A percentile compares a stretch with the other conserved stretches of the same genome.
phyloP scores from a whole-genome alignment of 2,113 vertebrate genomes.

The Buteo buteo region DNA sequence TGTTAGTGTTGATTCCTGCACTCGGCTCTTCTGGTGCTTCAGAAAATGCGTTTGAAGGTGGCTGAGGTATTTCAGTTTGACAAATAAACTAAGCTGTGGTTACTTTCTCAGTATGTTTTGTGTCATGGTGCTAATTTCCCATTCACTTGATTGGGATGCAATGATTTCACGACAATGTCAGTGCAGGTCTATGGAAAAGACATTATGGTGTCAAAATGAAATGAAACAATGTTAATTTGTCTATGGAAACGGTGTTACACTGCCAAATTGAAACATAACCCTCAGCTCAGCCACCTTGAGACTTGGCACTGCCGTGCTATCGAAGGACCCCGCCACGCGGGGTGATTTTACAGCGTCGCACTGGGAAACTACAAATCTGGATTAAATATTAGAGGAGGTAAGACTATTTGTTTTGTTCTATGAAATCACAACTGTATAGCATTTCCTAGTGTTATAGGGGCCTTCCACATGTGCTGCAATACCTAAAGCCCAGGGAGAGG shows the following conservation, averaged over 20 bases:
- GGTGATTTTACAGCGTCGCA: not conserved
- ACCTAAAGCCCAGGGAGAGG: not conserved
- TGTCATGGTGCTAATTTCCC: conserved; percentile 36
- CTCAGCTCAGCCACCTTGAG: conserved; percentile 36
- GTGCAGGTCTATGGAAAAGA: conserved; percentile 68
- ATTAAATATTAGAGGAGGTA: conserved; percentile 36
- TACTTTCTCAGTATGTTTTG: conserved; percentile 45
- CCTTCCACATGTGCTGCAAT: not conserved
- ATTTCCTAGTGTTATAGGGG: not conserved
- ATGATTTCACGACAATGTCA: conserved; percentile 62
- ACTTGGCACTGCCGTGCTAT: not conserved
- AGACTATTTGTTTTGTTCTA: conserved; percentile 9
- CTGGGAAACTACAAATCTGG: conserved; percentile 37
- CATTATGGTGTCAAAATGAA: conserved; percentile 63
- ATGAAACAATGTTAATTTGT: conserved; percentile 66
- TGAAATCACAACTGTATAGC: not conserved
- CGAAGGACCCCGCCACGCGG: not conserved
- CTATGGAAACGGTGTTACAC: conserved; percentile 42
- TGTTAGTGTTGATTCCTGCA: not conserved
- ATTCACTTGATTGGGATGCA: conserved; percentile 53
- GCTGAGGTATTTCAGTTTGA: conserved; percentile 29
- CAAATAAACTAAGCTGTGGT: conserved; percentile 33
- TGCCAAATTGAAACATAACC: conserved; percentile 64
- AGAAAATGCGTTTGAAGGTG: not conserved
- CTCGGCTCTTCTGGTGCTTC: not conserved